phyloP scores from a whole-genome alignment of 2,888 invertebrate species.

The Eristalis intricaria region DNA sequence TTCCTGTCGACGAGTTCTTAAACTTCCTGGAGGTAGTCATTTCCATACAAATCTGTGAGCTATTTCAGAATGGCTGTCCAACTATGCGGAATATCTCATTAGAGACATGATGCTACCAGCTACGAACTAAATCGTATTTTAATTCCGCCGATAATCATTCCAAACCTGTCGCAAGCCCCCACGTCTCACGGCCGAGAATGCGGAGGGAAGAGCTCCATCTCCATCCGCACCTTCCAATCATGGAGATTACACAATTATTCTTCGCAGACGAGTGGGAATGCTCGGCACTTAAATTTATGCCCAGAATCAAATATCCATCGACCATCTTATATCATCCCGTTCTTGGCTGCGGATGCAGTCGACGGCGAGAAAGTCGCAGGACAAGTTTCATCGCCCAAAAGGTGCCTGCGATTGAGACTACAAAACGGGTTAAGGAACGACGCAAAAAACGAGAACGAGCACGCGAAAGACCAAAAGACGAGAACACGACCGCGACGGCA shows the following conservation, averaged over 20 bases:
- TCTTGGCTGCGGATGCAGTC: constrained; percentile 30
- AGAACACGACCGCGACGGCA: constrained; percentile 6
- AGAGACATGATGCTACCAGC: background rate
- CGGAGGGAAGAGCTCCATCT: constrained; percentile 11
- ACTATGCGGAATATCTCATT: background rate
- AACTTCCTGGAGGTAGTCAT: background rate
- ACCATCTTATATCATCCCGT: constrained; percentile 53
- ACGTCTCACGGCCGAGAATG: background rate
- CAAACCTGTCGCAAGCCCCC: background rate
- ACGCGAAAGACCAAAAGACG: constrained; percentile 8
- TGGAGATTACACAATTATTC: constrained; percentile 51
- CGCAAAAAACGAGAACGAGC: background rate
- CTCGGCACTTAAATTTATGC: constrained; percentile 54
- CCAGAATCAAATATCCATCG: constrained; percentile 60
- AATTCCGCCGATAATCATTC: background rate
- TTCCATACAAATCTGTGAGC: background rate
- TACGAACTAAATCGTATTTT: background rate
- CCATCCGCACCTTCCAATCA: constrained; percentile 26
- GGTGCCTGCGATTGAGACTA: constrained; percentile 10
- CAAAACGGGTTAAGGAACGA: constrained; percentile 42
- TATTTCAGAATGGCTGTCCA: background rate
- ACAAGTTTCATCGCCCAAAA: constrained; percentile 55
- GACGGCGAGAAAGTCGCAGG: constrained; percentile 54
- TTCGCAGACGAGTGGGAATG: constrained; percentile 18
- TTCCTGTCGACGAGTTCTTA: background rate